Percentiles rank a stretch among this genome's conserved stretches.
Conservation (phyloP, 2,797 vertebrate species). For the Cichlasoma orientale region DNA sequence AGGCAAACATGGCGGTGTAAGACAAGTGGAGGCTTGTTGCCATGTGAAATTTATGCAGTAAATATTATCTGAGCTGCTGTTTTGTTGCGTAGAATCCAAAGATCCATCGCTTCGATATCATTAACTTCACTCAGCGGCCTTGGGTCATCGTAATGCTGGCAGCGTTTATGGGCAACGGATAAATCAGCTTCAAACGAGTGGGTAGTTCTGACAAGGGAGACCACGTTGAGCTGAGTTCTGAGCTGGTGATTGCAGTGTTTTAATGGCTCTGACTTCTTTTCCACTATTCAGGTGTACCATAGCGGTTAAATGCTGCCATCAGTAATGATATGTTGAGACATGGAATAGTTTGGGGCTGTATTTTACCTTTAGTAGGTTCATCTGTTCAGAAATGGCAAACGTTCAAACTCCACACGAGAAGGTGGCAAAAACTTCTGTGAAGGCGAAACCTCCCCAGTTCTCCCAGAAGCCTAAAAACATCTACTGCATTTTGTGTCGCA, state of each 20-base stretch:
- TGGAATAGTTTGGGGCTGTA: not conserved
- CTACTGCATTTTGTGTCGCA: slow-evolving; percentile 63
- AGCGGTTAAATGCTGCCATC: not conserved
- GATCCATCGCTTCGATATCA: rapidly evolving
- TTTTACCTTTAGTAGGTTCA: not conserved
- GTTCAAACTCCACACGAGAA: not conserved
- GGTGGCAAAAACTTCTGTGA: not conserved
- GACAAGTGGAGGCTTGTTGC: not conserved
- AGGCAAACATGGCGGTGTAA: slow-evolving; percentile 49
- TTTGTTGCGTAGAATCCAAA: rapidly evolving
- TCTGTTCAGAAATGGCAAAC: slow-evolving; percentile 41
- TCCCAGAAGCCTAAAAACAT: rapidly evolving
- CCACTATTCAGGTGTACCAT: not conserved
- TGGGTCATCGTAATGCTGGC: too few species aligned
- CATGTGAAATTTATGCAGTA: slow-evolving; percentile 48
- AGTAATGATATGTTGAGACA: not conserved
- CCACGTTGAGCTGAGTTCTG: slow-evolving; percentile 19
- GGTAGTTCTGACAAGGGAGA: not conserved
- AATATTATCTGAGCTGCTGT: not conserved
- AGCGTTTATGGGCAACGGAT: not conserved
- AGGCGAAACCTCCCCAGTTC: rapidly evolving
- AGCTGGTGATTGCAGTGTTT: not conserved
- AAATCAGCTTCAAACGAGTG: not conserved
- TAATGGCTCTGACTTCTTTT: not conserved
- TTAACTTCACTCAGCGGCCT: rapidly evolving